phyloP scores from a whole-genome alignment of 1,140 invertebrate genomes.

The Phymastichus coffea region DNA sequence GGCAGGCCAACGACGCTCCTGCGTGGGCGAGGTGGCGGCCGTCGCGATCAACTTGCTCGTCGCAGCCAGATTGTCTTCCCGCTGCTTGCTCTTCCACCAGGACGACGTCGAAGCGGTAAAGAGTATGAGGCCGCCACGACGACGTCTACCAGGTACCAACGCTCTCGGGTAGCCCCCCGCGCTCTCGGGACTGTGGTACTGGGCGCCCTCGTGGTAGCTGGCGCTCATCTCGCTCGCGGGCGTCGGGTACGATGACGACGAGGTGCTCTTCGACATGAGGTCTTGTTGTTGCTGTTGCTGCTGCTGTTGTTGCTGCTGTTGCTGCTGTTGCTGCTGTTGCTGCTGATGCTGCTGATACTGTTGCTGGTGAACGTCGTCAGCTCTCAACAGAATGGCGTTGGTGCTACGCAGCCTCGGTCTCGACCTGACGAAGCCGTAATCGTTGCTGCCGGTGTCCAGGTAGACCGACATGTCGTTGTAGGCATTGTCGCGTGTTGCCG shows the following conservation, averaged over 20 bases:
- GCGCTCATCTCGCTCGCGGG: constrained; percentile 29
- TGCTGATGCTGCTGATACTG: constrained; percentile 25
- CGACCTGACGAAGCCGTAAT: constrained; percentile 54
- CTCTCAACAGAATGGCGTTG: constrained; percentile 45
- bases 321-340: background rate
- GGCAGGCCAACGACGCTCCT: constrained; percentile 14
- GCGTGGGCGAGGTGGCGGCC: background rate
- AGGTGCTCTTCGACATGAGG: constrained; percentile 27
- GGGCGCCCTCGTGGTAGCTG: constrained; percentile 27
- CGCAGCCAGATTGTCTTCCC: constrained; percentile 39
- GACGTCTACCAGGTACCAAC: background rate
- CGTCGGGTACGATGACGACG: constrained; percentile 30
- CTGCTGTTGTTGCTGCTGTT: background rate
- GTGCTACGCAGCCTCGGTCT: constrained; percentile 53
- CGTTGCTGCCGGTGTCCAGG: constrained; percentile 38
- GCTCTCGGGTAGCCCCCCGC: background rate
- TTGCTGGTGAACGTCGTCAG: background rate
- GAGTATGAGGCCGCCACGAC: constrained; percentile 46
- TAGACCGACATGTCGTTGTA: constrained; percentile 21
- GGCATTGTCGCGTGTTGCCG: constrained; percentile 6
- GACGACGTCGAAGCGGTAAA: constrained; percentile 52
- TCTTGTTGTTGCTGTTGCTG: background rate
- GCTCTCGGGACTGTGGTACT: background rate
- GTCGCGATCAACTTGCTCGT: background rate
- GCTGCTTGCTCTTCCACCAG: constrained; percentile 53